Percentiles rank a stretch among this genome's conserved stretches.
Evolutionary conservation across 2,113 vertebrate genomes (phyloP).

Genomic region (Aepyceros melampus): DNA sequence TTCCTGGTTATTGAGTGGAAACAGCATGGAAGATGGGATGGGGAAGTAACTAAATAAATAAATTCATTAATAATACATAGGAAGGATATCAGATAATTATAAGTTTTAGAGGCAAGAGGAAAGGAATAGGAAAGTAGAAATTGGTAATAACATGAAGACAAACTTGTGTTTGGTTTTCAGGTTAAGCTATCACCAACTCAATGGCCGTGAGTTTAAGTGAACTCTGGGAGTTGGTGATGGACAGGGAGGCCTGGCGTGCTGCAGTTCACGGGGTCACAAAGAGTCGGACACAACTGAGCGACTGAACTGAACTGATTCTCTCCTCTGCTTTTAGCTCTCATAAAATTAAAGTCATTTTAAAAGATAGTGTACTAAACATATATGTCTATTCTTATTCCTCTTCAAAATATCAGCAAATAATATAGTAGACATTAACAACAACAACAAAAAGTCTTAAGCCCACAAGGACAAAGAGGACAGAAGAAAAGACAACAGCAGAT

Average conservation of each 20-base stretch:
- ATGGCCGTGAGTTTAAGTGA: too few species aligned
- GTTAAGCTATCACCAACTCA: background rate
- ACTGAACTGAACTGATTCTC: background rate
- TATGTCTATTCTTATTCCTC: background rate
- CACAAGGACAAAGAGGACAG: background rate
- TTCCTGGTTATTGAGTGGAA: background rate
- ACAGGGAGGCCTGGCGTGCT: background rate
- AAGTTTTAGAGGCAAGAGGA: background rate
- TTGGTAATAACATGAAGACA: background rate
- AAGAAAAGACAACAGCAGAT: background rate
- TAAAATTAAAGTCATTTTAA: background rate
- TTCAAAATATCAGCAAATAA: background rate
- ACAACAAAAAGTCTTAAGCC: background rate
- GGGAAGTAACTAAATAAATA: background rate
- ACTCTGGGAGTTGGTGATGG: too few species aligned
- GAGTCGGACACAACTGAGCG: accelerated
- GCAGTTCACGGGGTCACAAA: too few species aligned
- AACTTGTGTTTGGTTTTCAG: background rate
- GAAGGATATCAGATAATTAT: background rate
- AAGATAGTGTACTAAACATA: background rate
- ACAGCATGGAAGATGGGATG: background rate
- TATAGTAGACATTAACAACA: background rate
- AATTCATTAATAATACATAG: background rate
- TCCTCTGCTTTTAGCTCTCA: background rate
- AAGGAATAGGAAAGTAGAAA: background rate